Evolutionary conservation across 2,113 vertebrate genomes (phyloP).

Genomic region (Epinephelus lanceolatus): DNA sequence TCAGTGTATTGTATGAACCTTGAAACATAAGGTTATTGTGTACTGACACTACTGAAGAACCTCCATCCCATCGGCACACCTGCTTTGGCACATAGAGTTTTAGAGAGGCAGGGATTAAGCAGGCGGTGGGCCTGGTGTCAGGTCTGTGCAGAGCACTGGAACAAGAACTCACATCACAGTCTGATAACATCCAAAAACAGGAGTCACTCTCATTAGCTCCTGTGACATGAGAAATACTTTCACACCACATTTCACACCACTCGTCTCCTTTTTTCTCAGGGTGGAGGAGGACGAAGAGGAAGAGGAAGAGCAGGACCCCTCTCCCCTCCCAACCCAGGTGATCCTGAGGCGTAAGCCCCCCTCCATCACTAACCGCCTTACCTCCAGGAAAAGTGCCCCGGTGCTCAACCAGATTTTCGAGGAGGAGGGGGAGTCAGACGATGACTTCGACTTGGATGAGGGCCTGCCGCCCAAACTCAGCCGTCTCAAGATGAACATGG

Average conservation of each 20-base stretch:
- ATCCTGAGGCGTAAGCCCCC: slow-evolving; percentile 94
- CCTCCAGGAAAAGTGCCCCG: slow-evolving; percentile 94
- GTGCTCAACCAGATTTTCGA: slow-evolving; percentile 99
- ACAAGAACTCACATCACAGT: no score
- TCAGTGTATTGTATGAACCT: no score
- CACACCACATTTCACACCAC: no score
- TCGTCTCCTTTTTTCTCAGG: slow-evolving; percentile 55
- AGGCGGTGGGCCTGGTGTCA: no score
- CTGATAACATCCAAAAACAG: no score
- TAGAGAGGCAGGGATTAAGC: no score
- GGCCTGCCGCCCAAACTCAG: slow-evolving; percentile 96
- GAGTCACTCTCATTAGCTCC: neutral
- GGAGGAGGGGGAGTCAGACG: slow-evolving; percentile 96
- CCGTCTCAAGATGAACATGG: slow-evolving; percentile 95
- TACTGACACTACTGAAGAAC: no score
- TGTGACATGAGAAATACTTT: no score
- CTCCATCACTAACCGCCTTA: slow-evolving; percentile 94
- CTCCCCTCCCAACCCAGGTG: slow-evolving; percentile 90
- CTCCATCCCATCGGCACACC: no score
- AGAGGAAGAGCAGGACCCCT: slow-evolving; percentile 92
- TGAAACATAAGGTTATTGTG: no score
- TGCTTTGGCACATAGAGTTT: no score
- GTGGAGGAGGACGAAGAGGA: slow-evolving; percentile 97
- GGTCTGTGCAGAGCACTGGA: no score
- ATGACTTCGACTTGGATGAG: slow-evolving; percentile 95